Evolutionary conservation across 2,113 vertebrate genomes (phyloP), one percentile per base, ranked within the genome.

Genomic region (Corvus hawaiiensis): DNA sequence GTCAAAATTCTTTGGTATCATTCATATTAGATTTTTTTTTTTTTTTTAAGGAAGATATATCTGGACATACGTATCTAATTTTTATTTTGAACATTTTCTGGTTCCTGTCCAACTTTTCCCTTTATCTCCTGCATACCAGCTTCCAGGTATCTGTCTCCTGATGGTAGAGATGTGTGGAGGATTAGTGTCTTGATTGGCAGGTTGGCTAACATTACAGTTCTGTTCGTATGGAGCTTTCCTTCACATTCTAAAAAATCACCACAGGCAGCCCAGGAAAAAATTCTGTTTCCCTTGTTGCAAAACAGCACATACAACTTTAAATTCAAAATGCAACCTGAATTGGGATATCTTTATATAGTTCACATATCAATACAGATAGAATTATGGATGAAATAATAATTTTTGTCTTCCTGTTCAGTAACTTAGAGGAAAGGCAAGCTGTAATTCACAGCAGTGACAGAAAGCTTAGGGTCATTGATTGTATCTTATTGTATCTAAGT

Each of bases 181-280:
- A 97, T 97, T 98, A 98, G 96, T 82, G 74, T 84, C 32, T 97
- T 98, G 98, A 99, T 97, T 98, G 98, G 98, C 98, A 98, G 98
- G 91, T 96, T 97, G 97, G 97, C 98, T 98, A 98, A 97, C 98
- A 97, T 98, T 97, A 94, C 91, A 97, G 92, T 92, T 98, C 94
- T 97, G 85, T 97, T 97, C 97, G 97, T 97, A 92, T 97, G 97
- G 98, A 98, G 95, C 91, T 92, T 95, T 95, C 94, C 93, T 98
- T 95, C 89, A 76, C 84, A 63, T 97, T 97, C 93, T 96, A n/a
- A 94, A 92, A 96, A 54, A 69, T 20, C 90, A 95, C 90, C 72
- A 82, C 68, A 89, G 95, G 91, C 95, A 95, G 90, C 92, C 77
- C 86, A 90, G 91, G 91, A 80, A 91, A 92, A 97, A 93, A 78